These are phyloP conservation scores for Ursus arctos DNA, from an alignment of 2,113 vertebrate species.

Conservation along the genomic window DNA sequence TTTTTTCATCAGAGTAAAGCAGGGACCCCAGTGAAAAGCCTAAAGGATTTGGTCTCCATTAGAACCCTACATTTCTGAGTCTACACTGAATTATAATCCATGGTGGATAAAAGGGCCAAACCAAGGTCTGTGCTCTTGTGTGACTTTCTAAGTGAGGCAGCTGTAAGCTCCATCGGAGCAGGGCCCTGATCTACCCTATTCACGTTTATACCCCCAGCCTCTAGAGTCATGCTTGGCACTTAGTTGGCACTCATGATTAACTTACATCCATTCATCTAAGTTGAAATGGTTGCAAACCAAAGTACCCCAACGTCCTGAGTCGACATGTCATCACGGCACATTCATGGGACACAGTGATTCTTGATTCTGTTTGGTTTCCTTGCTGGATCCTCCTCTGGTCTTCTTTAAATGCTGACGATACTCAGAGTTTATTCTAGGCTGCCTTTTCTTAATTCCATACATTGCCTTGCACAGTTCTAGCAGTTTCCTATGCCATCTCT, in stretches of 20 bases:
- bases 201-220: too few species aligned
- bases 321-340: rapidly evolving
- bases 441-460: not conserved
- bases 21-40: not conserved
- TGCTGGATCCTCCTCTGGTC: not conserved
- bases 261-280: too few species aligned
- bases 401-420: not conserved
- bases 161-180: rapidly evolving
- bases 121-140: not conserved
- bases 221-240: not conserved
- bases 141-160: not conserved
- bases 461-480: not conserved
- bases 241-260: not conserved
- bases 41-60: not conserved
- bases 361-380: not conserved
- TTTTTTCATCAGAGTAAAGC: not conserved
- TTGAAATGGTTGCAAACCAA: not conserved
- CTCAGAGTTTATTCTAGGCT: not conserved
- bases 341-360: rapidly evolving
- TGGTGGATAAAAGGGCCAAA: not conserved
- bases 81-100: not conserved
- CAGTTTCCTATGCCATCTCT: not conserved
- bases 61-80: not conserved
- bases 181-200: not conserved
- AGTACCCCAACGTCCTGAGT: not conserved